These are phyloP conservation scores for Noctuana brunneofusca DNA, from an alignment of 2,888 invertebrate species.

Conservation along the genomic window DNA sequence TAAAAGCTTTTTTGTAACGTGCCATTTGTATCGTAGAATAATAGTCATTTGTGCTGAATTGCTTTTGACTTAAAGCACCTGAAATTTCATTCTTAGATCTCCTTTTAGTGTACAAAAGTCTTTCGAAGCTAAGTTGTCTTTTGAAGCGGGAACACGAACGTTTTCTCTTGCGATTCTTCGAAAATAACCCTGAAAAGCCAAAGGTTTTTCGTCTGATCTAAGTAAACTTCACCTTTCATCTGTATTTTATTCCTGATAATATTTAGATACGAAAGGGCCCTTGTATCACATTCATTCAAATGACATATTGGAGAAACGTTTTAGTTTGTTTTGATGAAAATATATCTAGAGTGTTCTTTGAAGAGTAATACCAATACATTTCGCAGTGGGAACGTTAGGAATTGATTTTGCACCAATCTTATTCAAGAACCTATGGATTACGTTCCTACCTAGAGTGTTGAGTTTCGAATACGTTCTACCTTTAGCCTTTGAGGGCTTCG, in stretches of 20 bases:
- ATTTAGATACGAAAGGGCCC: conserved; percentile 68
- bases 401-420: conserved; percentile 53
- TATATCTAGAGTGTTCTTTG: conserved; percentile 64
- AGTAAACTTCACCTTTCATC: conserved; percentile 73
- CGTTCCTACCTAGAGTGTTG: conserved; percentile 7
- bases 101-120: conserved; percentile 18
- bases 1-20: conserved; percentile 5
- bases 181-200: conserved; percentile 49
- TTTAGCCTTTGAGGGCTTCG: conserved; percentile 24
- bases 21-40: conserved; percentile 2
- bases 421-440: conserved; percentile 26
- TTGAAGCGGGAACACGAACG: conserved; percentile 35
- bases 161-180: conserved; percentile 34
- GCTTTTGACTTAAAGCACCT: conserved; percentile 11
- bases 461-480: conserved; percentile 18
- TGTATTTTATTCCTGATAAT: conserved; percentile 76
- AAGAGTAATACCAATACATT: conserved; percentile 66
- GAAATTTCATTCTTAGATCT: conserved; percentile 24
- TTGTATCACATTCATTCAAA: conserved; percentile 74
- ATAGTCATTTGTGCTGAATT: conserved; percentile 9
- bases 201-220: conserved; percentile 64
- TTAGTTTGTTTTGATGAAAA: conserved; percentile 63
- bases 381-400: conserved; percentile 49
- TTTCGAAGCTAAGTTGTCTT: conserved; percentile 23
- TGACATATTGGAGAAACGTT: conserved; percentile 77